phyloP scores from a whole-genome alignment of 2,888 invertebrate genomes.

The Torymus aiolomorphi region DNA sequence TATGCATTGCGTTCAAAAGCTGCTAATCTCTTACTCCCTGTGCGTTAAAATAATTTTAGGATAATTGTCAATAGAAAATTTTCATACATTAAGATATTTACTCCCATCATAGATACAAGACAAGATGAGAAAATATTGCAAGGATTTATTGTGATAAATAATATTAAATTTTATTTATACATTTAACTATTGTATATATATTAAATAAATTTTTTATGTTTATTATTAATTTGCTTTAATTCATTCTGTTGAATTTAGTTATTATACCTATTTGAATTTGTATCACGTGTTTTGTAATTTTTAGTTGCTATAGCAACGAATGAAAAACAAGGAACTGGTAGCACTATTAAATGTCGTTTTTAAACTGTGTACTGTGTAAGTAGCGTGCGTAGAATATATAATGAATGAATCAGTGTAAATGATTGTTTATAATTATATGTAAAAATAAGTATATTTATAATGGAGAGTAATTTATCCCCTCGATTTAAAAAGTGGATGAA shows the following conservation, averaged over 20 bases:
- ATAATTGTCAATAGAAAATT: background rate
- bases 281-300: background rate
- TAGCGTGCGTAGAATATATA: background rate
- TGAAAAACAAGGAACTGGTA: constrained; percentile 57
- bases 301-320: constrained; percentile 61
- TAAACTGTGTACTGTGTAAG: background rate
- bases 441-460: constrained; percentile 46
- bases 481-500: constrained; percentile 68
- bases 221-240: background rate
- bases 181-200: constrained; percentile 26
- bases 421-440: constrained; percentile 5
- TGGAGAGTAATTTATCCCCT: constrained; percentile 65
- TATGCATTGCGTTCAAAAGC: constrained; percentile 84
- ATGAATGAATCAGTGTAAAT: constrained; percentile 25
- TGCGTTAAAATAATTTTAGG: constrained; percentile 56
- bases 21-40: constrained; percentile 78
- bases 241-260: background rate
- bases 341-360: background rate
- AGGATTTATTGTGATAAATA: constrained; percentile 38
- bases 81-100: background rate
- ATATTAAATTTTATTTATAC: constrained; percentile 28
- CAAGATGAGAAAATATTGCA: background rate
- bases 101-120: background rate
- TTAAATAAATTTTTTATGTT: constrained; percentile 36
- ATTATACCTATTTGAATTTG: constrained; percentile 4